Evolutionary conservation across 2,113 vertebrate genomes (phyloP).

Genomic region (Erythrolamprus reginae): DNA sequence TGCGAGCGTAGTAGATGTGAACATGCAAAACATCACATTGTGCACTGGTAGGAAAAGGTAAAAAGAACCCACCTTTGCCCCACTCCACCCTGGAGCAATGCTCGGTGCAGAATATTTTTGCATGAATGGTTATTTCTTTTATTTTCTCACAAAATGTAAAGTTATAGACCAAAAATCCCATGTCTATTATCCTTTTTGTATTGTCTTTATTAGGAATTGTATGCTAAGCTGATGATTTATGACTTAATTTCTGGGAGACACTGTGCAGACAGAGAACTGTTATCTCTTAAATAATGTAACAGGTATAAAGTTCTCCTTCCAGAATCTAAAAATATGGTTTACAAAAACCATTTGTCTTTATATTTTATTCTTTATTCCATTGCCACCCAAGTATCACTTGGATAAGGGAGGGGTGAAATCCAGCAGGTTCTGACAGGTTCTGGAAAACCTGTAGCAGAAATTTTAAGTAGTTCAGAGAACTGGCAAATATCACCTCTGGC

Average conservation of each 20-base stretch:
- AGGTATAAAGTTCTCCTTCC: neutral
- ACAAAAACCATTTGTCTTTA: conserved; percentile 11
- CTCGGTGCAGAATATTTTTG: neutral
- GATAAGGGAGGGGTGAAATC: neutral
- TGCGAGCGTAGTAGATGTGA: too few species aligned
- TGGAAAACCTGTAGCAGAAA: too few species aligned
- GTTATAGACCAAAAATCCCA: neutral
- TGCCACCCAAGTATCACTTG: neutral
- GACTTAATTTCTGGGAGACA: conserved; percentile 3
- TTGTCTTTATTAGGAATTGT: conserved; percentile 22
- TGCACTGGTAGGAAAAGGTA: too few species aligned
- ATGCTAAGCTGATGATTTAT: conserved; percentile 10
- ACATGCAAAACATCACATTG: too few species aligned
- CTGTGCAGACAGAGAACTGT: conserved; percentile 16
- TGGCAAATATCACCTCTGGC: too few species aligned
- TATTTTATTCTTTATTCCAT: neutral
- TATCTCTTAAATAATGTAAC: neutral
- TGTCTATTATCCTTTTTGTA: conserved; percentile 45
- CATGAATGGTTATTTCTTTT: neutral
- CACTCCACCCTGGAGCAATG: neutral
- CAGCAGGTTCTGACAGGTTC: too few species aligned
- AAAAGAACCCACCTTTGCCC: too few species aligned
- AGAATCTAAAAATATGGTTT: conserved; percentile 2
- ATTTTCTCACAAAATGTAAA: conserved; percentile 16
- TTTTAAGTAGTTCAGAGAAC: too few species aligned